A percentile compares a stretch with the other conserved stretches of the same genome.
Conservation (phyloP, 1,140 invertebrate species). For the Metaphire vulgaris region DNA sequence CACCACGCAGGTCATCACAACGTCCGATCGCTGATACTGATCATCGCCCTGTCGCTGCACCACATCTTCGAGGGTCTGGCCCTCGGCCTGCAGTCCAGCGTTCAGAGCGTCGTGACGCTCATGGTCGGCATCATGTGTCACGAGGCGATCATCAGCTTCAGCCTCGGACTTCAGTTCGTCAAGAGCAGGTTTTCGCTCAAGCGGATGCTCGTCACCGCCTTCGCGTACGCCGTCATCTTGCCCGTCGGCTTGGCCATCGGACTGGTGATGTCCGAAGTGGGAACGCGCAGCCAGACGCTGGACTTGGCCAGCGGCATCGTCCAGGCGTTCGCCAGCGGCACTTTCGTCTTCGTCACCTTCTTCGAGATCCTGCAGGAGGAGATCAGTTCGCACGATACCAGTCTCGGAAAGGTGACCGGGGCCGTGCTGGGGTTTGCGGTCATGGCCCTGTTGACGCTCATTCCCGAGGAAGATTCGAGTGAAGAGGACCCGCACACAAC, state of each 20-base stretch:
- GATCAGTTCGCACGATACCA: constrained; percentile 33
- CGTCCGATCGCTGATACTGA: constrained; percentile 34
- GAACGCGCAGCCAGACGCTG: constrained; percentile 32
- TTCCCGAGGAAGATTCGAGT: constrained; percentile 27
- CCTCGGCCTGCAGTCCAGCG: constrained; percentile 40
- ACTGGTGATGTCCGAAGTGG: constrained; percentile 54
- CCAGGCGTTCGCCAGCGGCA: constrained; percentile 73
- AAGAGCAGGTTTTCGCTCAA: constrained; percentile 13
- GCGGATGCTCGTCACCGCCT: not conserved
- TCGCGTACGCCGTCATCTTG: constrained; percentile 55
- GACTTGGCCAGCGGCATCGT: constrained; percentile 55
- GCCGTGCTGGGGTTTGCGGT: constrained; percentile 20
- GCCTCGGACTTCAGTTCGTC: constrained; percentile 52
- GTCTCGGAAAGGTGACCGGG: constrained; percentile 1
- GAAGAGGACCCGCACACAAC: no score
- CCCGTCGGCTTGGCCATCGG: constrained; percentile 62
- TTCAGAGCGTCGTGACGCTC: constrained; percentile 63
- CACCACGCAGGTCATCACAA: not conserved
- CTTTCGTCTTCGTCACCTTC: constrained; percentile 83
- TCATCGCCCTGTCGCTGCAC: constrained; percentile 42
- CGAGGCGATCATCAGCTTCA: constrained; percentile 72
- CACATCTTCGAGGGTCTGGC: constrained; percentile 45
- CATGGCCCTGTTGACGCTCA: constrained; percentile 23
- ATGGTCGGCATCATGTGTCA: constrained; percentile 60
- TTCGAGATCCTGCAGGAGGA: constrained; percentile 74